Percentiles rank a stretch among this genome's conserved stretches.
Conservation (phyloP, 1,140 invertebrate genomes). For the Portunus trituberculatus region DNA sequence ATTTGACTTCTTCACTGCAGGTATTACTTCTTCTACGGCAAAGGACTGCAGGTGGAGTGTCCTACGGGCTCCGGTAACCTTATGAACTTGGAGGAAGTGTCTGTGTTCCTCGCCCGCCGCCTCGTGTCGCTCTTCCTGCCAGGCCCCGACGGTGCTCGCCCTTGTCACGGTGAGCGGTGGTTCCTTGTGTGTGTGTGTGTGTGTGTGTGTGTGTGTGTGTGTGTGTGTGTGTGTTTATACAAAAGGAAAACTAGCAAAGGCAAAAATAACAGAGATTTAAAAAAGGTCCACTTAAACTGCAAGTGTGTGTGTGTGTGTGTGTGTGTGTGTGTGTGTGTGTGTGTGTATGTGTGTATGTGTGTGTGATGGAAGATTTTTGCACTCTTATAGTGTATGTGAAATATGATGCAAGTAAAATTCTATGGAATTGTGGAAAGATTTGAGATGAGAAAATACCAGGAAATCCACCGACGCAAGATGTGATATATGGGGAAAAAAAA, state of each 20-base stretch:
- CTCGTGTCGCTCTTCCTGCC: conserved; percentile 80
- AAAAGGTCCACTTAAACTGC: neutral
- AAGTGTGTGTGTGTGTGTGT: too few relatives aligned
- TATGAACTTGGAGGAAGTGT: conserved; percentile 79
- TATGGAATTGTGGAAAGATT: too few relatives aligned
- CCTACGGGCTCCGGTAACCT: conserved; percentile 79
- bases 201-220: too few relatives aligned
- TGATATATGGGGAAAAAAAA: too few relatives aligned
- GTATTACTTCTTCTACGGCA: conserved; percentile 80
- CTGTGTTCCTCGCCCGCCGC: conserved; percentile 79
- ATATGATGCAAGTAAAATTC: too few relatives aligned
- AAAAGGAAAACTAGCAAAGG: too few relatives aligned
- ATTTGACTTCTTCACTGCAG: conserved; percentile 53
- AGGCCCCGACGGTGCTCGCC: conserved; percentile 79
- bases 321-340: too few relatives aligned
- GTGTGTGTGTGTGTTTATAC: neutral
- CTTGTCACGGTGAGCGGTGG: conserved; percentile 80
- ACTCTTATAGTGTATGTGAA: too few relatives aligned
- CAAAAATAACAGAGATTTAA: too few relatives aligned
- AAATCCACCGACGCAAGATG: too few relatives aligned
- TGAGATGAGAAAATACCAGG: too few relatives aligned
- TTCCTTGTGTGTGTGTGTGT: conserved; percentile 7
- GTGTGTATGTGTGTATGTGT: neutral
- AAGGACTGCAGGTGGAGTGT: conserved; percentile 80
- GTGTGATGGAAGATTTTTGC: neutral